Base-by-base conservation (phyloP, 2,113 vertebrate species). In the Anser cygnoides region DNA sequence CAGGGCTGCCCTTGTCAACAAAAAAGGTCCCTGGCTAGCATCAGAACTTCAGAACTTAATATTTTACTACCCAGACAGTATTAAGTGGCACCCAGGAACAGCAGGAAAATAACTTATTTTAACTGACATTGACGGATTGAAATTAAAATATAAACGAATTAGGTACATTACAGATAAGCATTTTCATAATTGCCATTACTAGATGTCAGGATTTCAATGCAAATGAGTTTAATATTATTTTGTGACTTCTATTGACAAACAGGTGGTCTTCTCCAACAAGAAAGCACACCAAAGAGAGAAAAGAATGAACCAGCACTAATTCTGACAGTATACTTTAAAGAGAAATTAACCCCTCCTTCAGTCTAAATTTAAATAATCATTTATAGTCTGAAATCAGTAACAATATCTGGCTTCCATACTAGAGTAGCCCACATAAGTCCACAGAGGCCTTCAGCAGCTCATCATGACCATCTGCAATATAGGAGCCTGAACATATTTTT, bases 91-190 rank as follows among this genome's bases (percentile, higher is more conserved):
- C 71, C 22, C 75, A 90, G 89, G 92, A 97, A 84, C 21, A 82
- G 80, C 89, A 91, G 39, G 57, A 74, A 97, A 97, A 95, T 95
- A 97, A 96, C 86, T 95, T 95, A 93, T 96, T 98, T 97, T 95
- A 96, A 94, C 67, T 97, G 97, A 96, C 96, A 95, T 41, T 97
- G 97, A 97, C 92, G 75, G 90, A 97, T 97, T 97, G 29, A 94
- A 97, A 97, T 97, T 96, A 96, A 97, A 97, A 91, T 61, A 95
- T 97, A 97, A 98, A 95, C 80, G 80, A 96, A 98, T 98, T 97
- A 97, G 76, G 79, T 90, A 95, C 58, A 72, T 83, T 97, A 87
- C 58, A 97, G 93, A 89, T 96, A 97, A 97, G 97, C 95, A 88
- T 75, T 97, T 98, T 97, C 79, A 89, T 97, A 96, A 90, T 66